Evolutionary conservation across 2,113 vertebrate species (phyloP).

Genomic region (Ia io): DNA sequence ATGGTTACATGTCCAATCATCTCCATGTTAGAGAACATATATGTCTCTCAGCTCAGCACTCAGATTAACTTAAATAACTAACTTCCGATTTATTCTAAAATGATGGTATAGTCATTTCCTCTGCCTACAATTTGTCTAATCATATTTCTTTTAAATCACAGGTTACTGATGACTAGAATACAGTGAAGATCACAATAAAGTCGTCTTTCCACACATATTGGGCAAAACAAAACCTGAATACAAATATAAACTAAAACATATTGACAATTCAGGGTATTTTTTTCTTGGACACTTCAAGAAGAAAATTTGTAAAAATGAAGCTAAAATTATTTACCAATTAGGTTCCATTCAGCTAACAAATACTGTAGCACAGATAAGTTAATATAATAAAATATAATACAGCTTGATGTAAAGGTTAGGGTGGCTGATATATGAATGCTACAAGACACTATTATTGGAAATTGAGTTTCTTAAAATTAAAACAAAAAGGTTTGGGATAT

Average conservation of each 20-base stretch:
- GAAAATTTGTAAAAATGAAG: constrained; percentile 6
- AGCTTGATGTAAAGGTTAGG: constrained; percentile 65
- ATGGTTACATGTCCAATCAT: fast-evolving
- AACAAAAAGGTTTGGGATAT: constrained; percentile 60
- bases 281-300: background rate
- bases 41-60: background rate
- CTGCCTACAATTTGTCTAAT: background rate
- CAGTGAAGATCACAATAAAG: background rate
- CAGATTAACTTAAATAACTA: background rate
- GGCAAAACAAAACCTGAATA: background rate
- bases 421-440: constrained; percentile 27
- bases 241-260: background rate
- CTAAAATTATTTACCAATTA: background rate
- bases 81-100: background rate
- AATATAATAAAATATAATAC: constrained; percentile 44
- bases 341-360: background rate
- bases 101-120: background rate
- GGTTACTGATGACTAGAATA: background rate
- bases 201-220: background rate
- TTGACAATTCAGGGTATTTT: background rate
- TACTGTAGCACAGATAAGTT: constrained; percentile 31
- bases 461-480: constrained; percentile 63
- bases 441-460: constrained; percentile 61
- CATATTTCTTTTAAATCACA: background rate
- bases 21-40: background rate